Base-by-base conservation (phyloP, 1,140 invertebrate species). In the Drosophila funebris region DNA sequence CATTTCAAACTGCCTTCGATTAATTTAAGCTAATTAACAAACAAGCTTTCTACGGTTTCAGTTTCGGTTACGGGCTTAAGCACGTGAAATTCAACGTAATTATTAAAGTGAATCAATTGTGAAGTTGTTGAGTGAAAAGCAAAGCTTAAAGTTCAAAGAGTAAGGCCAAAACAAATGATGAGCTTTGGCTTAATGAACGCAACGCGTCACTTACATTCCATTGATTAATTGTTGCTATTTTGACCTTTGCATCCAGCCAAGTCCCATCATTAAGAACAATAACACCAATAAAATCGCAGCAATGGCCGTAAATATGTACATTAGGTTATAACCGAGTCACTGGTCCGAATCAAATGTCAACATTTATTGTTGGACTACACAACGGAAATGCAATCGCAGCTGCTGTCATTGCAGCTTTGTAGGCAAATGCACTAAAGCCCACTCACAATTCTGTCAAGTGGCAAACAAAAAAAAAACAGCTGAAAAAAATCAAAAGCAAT, bases 371-470 rank as follows among this genome's bases (percentile, higher is more conserved):
- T 57, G 9, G 13, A 44, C 52, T 8, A 16, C 11, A 41, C 60
- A 63, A 75, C 61, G 57, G 63, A 57, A 60, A 69, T 73, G 9
- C 31, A 58, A 44, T 9, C 16, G 53, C 43, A 24, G 39, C 20
- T 33, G 44, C 33, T 11, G 36, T 37, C 33, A 39, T 39, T 43
- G 78, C 50, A 69, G 76, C 71, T 63, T 43, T 78, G 70, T 74
- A 68, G 61, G 72, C 72, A 76, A 74, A 83, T 79, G 77, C 82
- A 76, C 66, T 58, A 44, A 70, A 61, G 43, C 46, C 53, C 46
- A 76, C 61, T 63, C 83, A 69, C 81, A 87, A 85, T 70, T 87
- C 83, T 83, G 83, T 87, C 83, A 87, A 87, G 83, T 88, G 83
- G 75, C 78, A 78, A 85, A 60, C 50, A 66, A 78, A 73, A 82